Percentiles rank a stretch among this genome's conserved stretches.
These are phyloP conservation scores for Protosalanx chinensis DNA, from an alignment of 2,797 vertebrate genomes.

Conservation along the genomic window DNA sequence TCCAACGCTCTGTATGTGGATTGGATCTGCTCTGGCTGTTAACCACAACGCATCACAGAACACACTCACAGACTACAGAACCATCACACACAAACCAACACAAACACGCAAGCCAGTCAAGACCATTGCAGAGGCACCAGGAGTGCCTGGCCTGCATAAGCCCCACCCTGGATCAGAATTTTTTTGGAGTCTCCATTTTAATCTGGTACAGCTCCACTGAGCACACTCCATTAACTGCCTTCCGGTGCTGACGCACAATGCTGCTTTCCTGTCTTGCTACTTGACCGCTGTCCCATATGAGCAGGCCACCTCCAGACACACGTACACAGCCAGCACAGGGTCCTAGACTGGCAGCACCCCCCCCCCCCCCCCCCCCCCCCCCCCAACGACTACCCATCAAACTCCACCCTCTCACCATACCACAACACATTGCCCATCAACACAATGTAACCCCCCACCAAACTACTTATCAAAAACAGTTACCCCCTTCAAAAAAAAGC, in stretches of 20 bases:
- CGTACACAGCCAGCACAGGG: background rate
- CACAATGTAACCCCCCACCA: background rate
- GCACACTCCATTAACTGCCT: slow-evolving; percentile 2
- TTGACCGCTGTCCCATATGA: background rate
- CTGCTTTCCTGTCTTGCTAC: background rate
- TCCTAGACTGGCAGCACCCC: background rate
- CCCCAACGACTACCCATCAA: background rate
- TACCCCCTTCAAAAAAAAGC: background rate
- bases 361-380: too few relatives aligned
- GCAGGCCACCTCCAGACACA: slow-evolving; percentile 16
- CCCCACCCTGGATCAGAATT: slow-evolving; percentile 38
- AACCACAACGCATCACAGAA: slow-evolving; percentile 10
- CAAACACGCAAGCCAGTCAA: background rate
- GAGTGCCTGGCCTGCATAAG: slow-evolving; percentile 5
- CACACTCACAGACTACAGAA: background rate
- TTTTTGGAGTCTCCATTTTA: slow-evolving; percentile 45
- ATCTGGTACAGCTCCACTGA: slow-evolving; percentile 34
- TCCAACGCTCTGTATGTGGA: background rate
- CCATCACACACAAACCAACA: background rate
- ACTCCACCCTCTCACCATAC: background rate
- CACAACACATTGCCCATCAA: background rate
- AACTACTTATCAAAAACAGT: background rate
- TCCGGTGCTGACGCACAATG: slow-evolving; percentile 8
- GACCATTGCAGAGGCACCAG: background rate
- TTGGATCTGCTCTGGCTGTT: background rate